phyloP scores from a whole-genome alignment of 2,797 vertebrate genomes.

The Anguilla pacifica region DNA sequence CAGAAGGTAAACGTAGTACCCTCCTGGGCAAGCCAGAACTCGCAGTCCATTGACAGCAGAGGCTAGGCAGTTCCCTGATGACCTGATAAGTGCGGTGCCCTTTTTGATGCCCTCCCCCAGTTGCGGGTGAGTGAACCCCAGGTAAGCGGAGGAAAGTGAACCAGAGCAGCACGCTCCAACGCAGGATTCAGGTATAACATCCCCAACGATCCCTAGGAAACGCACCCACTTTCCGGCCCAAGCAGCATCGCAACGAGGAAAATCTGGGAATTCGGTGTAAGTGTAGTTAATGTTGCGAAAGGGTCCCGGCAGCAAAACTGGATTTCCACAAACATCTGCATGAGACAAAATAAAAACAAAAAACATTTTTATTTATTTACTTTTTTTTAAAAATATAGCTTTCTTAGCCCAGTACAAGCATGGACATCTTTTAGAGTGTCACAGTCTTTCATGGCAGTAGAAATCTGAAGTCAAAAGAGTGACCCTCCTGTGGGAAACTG shows the following conservation, averaged over 20 bases:
- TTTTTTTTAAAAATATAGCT: not conserved
- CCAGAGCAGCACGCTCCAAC: fast-evolving
- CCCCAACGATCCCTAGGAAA: conserved; percentile 57
- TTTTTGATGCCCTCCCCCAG: not conserved
- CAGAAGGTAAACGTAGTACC: not conserved
- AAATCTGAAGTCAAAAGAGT: too few species aligned
- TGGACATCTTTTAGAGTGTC: too few species aligned
- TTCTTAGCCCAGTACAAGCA: too few species aligned
- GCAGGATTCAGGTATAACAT: conserved; percentile 10
- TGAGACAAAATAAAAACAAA: not conserved
- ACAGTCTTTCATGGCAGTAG: too few species aligned
- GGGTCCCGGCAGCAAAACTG: conserved; percentile 44
- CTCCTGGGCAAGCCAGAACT: not conserved
- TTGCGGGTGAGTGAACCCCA: conserved; percentile 17
- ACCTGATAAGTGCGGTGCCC: not conserved
- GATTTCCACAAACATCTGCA: conserved; percentile 48
- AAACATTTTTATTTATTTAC: not conserved
- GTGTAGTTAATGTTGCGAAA: conserved; percentile 51
- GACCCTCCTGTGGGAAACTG: too few species aligned
- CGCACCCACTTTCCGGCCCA: conserved; percentile 44
- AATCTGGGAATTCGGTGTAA: not conserved
- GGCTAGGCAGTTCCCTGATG: not conserved
- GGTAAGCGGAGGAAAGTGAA: fast-evolving
- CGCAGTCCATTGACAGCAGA: not conserved
- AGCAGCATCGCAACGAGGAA: not conserved